phyloP scores from a whole-genome alignment of 2,888 invertebrate genomes.

The Serrognathus titanus region DNA sequence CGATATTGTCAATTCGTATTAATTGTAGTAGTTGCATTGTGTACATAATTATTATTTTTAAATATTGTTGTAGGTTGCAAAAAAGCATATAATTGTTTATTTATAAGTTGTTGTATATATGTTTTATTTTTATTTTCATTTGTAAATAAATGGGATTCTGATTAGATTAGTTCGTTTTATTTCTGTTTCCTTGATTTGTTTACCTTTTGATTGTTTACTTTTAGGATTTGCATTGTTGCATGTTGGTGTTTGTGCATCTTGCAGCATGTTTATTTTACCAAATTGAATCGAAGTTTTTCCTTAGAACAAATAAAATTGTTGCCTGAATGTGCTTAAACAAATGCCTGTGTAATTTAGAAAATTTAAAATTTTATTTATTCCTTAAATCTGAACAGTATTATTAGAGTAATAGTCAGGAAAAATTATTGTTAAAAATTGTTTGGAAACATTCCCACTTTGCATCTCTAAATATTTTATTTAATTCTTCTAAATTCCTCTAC shows the following conservation, averaged over 20 bases:
- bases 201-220: slow-evolving; percentile 20
- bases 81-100: slow-evolving; percentile 19
- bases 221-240: slow-evolving; percentile 7
- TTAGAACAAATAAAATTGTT: no score
- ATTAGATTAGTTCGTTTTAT: slow-evolving; percentile 39
- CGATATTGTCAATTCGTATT: no score
- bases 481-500: no score
- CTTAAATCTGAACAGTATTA: no score
- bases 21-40: background rate
- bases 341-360: no score
- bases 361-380: no score
- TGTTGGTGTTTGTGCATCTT: slow-evolving; percentile 8
- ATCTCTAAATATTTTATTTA: no score
- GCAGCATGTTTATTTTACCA: slow-evolving; percentile 12
- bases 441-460: no score
- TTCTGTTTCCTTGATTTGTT: slow-evolving; percentile 37
- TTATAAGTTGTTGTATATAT: slow-evolving; percentile 41
- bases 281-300: no score
- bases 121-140: slow-evolving; percentile 43
- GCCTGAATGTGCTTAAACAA: no score
- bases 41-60: slow-evolving; percentile 16
- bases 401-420: no score
- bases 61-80: slow-evolving; percentile 16
- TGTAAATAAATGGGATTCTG: slow-evolving; percentile 47
- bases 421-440: no score